Evolutionary conservation across 2,113 vertebrate genomes (phyloP).

Genomic region (Phrynosoma platyrhinos): DNA sequence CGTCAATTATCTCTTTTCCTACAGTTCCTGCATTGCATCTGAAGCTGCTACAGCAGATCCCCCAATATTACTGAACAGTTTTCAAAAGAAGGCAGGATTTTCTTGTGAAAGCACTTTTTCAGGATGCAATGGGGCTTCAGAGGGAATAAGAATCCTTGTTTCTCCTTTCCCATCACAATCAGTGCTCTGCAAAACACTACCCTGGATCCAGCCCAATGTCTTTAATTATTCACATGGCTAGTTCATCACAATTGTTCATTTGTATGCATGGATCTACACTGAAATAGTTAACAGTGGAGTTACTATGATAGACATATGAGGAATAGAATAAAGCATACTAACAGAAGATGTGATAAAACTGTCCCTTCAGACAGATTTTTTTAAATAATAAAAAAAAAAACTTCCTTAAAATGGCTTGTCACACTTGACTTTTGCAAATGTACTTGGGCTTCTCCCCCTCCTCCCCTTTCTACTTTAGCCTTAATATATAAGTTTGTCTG

Average conservation of each 20-base stretch:
- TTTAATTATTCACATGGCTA: not conserved
- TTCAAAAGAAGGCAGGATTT: too few relatives aligned
- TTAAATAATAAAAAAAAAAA: too few relatives aligned
- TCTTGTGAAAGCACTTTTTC: too few relatives aligned
- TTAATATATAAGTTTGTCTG: conserved; percentile 80
- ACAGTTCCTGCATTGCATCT: too few relatives aligned
- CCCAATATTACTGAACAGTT: too few relatives aligned
- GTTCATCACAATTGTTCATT: not conserved
- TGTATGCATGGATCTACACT: not conserved
- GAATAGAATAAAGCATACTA: not conserved
- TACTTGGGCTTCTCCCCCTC: conserved; percentile 39
- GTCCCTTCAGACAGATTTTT: conserved; percentile 23
- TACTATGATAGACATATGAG: not conserved
- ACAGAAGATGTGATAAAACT: conserved; percentile 15
- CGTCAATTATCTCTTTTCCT: too few relatives aligned
- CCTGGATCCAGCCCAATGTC: too few relatives aligned
- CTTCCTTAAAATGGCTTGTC: conserved; percentile 54
- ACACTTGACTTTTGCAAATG: conserved; percentile 61
- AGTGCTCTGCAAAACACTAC: too few relatives aligned
- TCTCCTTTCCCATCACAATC: too few relatives aligned
- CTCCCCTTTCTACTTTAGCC: conserved; percentile 67
- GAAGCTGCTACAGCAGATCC: too few relatives aligned
- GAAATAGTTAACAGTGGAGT: not conserved
- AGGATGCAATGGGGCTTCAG: too few relatives aligned
- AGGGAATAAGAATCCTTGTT: too few relatives aligned